Base-by-base conservation (phyloP, 2,888 invertebrate species). In the Diarsia brunnea region DNA sequence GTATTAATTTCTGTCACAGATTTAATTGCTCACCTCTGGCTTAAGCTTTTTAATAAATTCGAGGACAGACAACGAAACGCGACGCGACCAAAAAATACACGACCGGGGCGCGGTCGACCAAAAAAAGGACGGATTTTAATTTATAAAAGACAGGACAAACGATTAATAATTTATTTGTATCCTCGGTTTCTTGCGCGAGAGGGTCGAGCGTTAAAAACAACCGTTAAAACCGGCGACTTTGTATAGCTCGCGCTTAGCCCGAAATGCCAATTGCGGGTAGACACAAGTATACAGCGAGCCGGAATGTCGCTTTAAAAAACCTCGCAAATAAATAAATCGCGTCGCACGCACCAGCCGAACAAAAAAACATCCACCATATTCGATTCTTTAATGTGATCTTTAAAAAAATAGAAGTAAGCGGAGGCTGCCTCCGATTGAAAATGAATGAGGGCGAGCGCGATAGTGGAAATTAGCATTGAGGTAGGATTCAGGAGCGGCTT, bases 391-490 rank as follows among this genome's bases (percentile, higher is more conserved):
- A 96, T 96, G 96, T 96, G 96, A 95, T 95, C 95, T 90, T 93
- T 83, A 91, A 95, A 96, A 96, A 96, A 96, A 96, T 95, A 96
- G 95, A 95, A 95, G 93, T 91, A 94, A 94, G 92, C 93, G 91
- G 94, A 94, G 93, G 91, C 93, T 94, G 95, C 78, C 94, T 96
- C 92, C 96, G 96, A 96, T 96, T 96, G 96, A 96, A 96, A 96
- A 96, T 96, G 96, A 96, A 96, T 96, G 96, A 96, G 96, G 93
- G 94, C 95, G 96, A 95, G 92, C 94, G 95, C 96, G 96, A 96
- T 96, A 96, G 96, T 96, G 96, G 96, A 96, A 97, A 97, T 97
- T 97, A 97, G 97, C 97, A 97, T 97, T 94, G 96, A 95, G 95
- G 95, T 93, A 95, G 95, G 95, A 95, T 95, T 94, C 95, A 95